Conservation (phyloP, 2,113 vertebrate genomes). For the Hippolais icterina region DNA sequence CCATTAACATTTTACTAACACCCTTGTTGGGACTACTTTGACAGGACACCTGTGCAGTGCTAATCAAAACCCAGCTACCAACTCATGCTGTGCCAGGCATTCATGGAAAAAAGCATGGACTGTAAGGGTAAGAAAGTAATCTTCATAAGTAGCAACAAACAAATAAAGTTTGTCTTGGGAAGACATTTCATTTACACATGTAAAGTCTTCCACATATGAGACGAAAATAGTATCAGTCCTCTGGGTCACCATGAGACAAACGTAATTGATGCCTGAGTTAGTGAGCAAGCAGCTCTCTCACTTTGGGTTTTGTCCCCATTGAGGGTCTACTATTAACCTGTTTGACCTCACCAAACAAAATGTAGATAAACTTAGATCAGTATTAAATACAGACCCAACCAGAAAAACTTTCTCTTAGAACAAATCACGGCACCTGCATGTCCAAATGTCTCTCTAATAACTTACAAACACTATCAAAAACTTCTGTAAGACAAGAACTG, state of each 20-base stretch:
- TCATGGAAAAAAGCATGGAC: not conserved
- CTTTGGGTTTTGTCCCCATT: not conserved
- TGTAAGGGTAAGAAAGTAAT: not conserved
- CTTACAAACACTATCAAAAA: not conserved
- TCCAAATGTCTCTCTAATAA: not conserved
- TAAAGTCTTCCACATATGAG: not conserved
- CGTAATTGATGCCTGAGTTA: rapidly evolving
- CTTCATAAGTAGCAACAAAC: not conserved
- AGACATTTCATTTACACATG: not conserved
- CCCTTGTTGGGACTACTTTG: not conserved
- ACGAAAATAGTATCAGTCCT: not conserved
- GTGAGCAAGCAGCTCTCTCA: not conserved
- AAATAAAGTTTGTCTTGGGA: not conserved
- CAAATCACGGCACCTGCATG: not conserved
- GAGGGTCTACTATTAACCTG: not conserved
- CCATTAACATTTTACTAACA: not conserved
- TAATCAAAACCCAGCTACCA: not conserved
- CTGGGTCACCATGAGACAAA: not conserved
- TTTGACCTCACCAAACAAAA: not conserved
- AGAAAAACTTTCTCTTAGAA: not conserved
- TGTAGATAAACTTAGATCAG: not conserved
- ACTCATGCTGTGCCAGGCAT: not conserved
- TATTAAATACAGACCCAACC: not conserved
- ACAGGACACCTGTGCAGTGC: not conserved
- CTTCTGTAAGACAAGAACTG: not conserved